Conservation (phyloP, 2,888 invertebrate species). For the Tetranychus truncatus region DNA sequence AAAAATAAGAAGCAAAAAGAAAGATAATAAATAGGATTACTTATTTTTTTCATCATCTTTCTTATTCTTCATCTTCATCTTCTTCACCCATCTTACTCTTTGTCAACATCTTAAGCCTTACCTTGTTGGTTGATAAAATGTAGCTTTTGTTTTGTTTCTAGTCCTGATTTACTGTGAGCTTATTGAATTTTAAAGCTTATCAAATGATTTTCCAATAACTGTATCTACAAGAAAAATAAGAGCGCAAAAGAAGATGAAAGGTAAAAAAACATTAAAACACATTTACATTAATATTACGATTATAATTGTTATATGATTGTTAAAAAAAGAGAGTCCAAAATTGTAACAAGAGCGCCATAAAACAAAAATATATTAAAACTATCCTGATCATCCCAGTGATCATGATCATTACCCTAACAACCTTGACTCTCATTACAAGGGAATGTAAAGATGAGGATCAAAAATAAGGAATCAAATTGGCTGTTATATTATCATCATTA, state of each 20-base stretch:
- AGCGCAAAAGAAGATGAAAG: not conserved
- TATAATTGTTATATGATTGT: not conserved
- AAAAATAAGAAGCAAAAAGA: not conserved
- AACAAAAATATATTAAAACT: not conserved
- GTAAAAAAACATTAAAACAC: no score
- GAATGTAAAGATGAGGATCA: not conserved
- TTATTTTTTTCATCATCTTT: not conserved
- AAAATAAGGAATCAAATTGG: not conserved
- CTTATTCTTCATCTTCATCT: not conserved
- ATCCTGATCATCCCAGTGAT: not conserved
- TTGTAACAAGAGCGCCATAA: not conserved
- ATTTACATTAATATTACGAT: no score
- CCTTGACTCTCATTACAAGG: not conserved
- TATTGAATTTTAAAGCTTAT: not conserved
- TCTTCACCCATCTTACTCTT: not conserved
- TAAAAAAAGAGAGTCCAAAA: slow-evolving; percentile 5
- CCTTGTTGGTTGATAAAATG: not conserved
- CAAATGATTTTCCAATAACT: not conserved
- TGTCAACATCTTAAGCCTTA: not conserved
- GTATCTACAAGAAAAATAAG: not conserved
- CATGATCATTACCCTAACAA: not conserved
- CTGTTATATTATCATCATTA: not conserved
- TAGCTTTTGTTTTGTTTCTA: not conserved
- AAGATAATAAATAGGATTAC: not conserved
- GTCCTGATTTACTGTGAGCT: not conserved